Evolutionary conservation across 2,113 vertebrate genomes (phyloP).

Genomic region (Tragelaphus scriptus): DNA sequence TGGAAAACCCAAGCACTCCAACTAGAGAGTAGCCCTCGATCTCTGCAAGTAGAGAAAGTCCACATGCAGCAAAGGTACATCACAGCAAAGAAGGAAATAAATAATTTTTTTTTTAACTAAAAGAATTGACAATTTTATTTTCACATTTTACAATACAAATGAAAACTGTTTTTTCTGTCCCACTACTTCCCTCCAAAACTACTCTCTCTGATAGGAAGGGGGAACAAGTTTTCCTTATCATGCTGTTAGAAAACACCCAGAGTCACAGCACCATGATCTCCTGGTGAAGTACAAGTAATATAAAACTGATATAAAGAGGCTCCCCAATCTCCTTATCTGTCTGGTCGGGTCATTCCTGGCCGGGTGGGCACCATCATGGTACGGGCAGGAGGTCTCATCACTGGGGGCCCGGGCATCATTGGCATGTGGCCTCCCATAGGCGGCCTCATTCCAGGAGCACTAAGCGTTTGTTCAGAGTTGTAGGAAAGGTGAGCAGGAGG

Average conservation of each 20-base stretch:
- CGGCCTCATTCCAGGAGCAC: constrained; percentile 91
- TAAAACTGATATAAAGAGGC: not conserved
- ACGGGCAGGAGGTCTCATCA: constrained; percentile 95
- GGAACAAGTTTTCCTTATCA: constrained; percentile 24
- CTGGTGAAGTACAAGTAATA: constrained; percentile 2
- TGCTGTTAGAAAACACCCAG: constrained; percentile 43
- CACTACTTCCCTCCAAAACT: constrained; percentile 10
- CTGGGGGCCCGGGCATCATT: constrained; percentile 98
- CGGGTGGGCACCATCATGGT: constrained; percentile 97
- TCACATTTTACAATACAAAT: constrained; percentile 51
- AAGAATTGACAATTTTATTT: constrained; percentile 75
- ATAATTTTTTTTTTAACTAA: constrained; percentile 21
- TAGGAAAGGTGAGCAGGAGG: constrained; percentile 45
- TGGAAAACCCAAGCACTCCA: too few species aligned
- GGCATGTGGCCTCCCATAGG: constrained; percentile 98
- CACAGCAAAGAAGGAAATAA: too few species aligned
- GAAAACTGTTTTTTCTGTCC: not conserved
- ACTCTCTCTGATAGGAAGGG: not conserved
- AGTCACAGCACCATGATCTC: not conserved
- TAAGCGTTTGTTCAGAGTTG: constrained; percentile 40
- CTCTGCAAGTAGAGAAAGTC: too few species aligned
- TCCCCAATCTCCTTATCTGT: constrained; percentile 86
- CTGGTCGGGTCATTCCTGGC: constrained; percentile 94
- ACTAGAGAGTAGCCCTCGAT: too few species aligned
- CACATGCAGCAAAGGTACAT: too few species aligned